Evolutionary conservation across 2,888 invertebrate species (phyloP).

Genomic region (Cephus nigrinus): DNA sequence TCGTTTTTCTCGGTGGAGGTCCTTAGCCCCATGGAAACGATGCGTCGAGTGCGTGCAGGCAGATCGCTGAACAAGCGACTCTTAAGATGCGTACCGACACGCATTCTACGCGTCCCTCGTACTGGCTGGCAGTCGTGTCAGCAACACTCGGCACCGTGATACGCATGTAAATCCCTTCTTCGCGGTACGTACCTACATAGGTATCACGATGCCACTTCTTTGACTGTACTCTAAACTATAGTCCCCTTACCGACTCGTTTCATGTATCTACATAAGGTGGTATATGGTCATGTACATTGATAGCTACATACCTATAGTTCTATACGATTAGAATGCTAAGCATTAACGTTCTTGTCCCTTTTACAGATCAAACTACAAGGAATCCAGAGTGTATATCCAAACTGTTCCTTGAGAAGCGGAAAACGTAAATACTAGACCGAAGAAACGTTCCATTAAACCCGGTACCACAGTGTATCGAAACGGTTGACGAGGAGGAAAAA

Average conservation of each 20-base stretch:
- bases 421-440: no score
- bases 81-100: conserved; percentile 58
- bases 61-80: conserved; percentile 41
- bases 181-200: conserved; percentile 27
- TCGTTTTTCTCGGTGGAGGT: not conserved
- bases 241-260: not conserved
- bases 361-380: no score
- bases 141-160: conserved; percentile 56
- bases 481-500: no score
- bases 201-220: not conserved
- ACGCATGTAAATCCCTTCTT: conserved; percentile 61
- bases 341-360: no score
- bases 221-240: not conserved
- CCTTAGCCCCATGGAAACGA: conserved; percentile 6
- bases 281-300: no score
- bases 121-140: conserved; percentile 60
- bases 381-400: no score
- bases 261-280: no score
- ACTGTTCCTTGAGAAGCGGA: no score
- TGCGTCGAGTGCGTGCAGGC: conserved; percentile 29
- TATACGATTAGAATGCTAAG: no score
- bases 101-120: conserved; percentile 52
- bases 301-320: no score
- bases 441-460: no score
- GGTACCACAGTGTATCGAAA: no score